Evolutionary conservation across 2,113 vertebrate species (phyloP), one percentile per base, ranked within the genome.

Genomic region (Strix aluco): DNA sequence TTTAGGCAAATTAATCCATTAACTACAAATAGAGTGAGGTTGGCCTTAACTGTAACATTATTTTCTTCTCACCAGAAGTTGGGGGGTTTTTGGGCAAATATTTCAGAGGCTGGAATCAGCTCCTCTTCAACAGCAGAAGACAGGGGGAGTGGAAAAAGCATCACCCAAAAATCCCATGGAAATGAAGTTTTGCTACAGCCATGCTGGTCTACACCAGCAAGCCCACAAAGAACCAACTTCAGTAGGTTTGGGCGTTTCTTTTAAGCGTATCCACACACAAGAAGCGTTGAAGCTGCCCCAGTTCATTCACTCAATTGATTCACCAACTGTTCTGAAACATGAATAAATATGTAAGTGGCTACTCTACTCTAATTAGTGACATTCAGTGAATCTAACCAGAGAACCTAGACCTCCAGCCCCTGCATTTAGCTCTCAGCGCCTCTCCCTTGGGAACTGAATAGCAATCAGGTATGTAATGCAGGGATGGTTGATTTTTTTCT

Each of bases 371-470:
- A 90, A 96, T 97, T 97, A 97, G 92, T 95, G 96, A 94, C 59
- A 90, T 92, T 88, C 88, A 88, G 87, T 91, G 95, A 96, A 85
- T 94, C 87, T 62, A 95, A 86, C 63, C 21, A 69, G 42, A 89
- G 70, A 84, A 74, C 73, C 71, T n/a, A 89, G 81, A 88, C 81
- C 93, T 88, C 87, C 88, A 88, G 88, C 61, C 94, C 87, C 90
- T n/a, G 51, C 62, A 82, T 90, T 96, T 92, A 97, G 79, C 85
- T 94, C 86, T 94, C 94, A 73, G 77, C 19, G 85, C 20, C 74
- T 95, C 84, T 93, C 97, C 84, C 92, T 55, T 71, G 96, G 95
- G 97, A 95, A 66, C 80, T 95, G 92, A 94, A 97, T 95, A 95
- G 92, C 94, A 97, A 97, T 97, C 96, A 94, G 95, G 86, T 95